Evolutionary conservation across 2,113 vertebrate genomes (phyloP).

Genomic region (Trogon surrucura): DNA sequence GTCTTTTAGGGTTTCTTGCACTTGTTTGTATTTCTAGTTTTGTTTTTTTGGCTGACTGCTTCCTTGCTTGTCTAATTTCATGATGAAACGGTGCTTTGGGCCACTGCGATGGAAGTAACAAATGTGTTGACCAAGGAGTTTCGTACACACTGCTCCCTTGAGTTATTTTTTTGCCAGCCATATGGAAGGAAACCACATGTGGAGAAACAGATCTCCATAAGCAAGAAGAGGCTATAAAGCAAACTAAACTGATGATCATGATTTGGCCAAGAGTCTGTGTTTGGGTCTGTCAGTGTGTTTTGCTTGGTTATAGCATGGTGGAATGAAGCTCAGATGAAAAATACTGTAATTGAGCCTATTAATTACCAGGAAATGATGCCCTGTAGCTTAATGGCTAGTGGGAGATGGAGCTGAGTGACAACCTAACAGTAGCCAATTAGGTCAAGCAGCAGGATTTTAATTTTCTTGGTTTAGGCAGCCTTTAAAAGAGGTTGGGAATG

Average conservation of each 20-base stretch:
- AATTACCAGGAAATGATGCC: slow-evolving; percentile 8
- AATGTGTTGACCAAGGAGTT: neutral
- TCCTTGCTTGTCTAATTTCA: neutral
- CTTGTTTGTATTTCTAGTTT: neutral
- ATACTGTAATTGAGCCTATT: neutral
- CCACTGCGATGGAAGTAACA: neutral
- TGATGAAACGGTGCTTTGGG: neutral
- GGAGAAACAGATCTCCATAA: neutral
- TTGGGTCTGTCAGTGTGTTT: neutral
- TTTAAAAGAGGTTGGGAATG: neutral
- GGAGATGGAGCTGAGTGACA: neutral
- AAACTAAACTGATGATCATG: neutral
- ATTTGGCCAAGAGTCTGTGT: neutral
- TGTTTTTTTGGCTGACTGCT: neutral
- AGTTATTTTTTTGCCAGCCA: neutral
- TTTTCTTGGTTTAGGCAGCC: neutral
- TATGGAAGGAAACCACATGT: neutral
- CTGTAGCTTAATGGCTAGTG: neutral
- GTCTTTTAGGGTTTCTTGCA: neutral
- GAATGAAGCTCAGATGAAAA: neutral
- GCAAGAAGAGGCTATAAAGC: neutral
- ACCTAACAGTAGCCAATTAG: neutral
- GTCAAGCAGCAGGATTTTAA: slow-evolving; percentile 13
- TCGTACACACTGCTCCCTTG: accelerated
- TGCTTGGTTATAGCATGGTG: neutral